Conservation (phyloP, 2,888 invertebrate species). For the Patella depressa region DNA sequence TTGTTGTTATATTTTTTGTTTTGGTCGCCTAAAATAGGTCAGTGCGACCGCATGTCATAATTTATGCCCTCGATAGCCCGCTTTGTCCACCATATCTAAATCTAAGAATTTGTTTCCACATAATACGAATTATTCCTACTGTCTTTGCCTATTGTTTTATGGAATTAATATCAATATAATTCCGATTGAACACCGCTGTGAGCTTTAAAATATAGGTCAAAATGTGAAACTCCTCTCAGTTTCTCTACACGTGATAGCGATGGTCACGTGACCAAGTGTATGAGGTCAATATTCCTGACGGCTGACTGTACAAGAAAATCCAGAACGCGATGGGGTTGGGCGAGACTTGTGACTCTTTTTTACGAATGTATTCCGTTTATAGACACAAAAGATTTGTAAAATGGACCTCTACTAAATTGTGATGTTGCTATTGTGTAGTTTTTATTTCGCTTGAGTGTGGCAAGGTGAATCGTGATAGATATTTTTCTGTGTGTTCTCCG, state of each 20-base stretch:
- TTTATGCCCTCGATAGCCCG: too few relatives aligned
- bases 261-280: background rate
- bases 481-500: conserved; percentile 5
- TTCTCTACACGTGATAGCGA: background rate
- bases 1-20: too few relatives aligned
- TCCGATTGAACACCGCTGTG: too few relatives aligned
- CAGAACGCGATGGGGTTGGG: background rate
- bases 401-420: background rate
- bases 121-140: too few relatives aligned
- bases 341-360: conserved; percentile 15
- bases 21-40: too few relatives aligned
- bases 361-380: conserved; percentile 43
- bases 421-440: background rate
- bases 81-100: too few relatives aligned
- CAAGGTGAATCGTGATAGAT: conserved; percentile 7
- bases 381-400: conserved; percentile 38
- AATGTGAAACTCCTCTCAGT: too few relatives aligned
- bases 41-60: too few relatives aligned
- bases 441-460: conserved; percentile 10
- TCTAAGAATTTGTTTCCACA: too few relatives aligned
- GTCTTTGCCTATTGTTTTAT: too few relatives aligned
- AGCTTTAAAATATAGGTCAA: too few relatives aligned
- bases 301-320: background rate
- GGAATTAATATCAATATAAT: too few relatives aligned
- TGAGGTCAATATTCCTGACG: background rate